Evolutionary conservation across 2,888 invertebrate species (phyloP).

Genomic region (Trissolcus japonicus): DNA sequence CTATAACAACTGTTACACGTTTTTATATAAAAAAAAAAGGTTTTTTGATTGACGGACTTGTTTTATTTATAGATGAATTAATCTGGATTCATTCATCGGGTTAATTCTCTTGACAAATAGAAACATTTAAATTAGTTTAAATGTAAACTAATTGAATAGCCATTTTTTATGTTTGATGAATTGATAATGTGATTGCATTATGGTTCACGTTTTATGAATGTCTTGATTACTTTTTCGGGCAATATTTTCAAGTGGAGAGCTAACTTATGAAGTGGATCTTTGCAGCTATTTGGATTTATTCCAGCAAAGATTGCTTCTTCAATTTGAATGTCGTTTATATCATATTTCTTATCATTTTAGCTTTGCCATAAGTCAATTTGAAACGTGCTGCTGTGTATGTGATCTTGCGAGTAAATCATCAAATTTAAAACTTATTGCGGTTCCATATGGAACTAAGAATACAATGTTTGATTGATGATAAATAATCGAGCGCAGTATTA

Average conservation of each 20-base stretch:
- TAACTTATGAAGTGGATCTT: slow-evolving; percentile 28
- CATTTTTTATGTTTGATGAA: slow-evolving; percentile 21
- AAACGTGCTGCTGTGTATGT: slow-evolving; percentile 59
- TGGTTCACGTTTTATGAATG: slow-evolving; percentile 19
- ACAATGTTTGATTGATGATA: slow-evolving; percentile 9
- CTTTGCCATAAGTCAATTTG: slow-evolving; percentile 65
- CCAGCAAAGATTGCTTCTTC: slow-evolving; percentile 39
- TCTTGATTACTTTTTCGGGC: slow-evolving; percentile 31
- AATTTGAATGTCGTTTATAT: slow-evolving; percentile 59
- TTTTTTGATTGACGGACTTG: too few species aligned
- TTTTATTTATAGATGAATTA: too few species aligned
- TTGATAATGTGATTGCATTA: slow-evolving; percentile 15
- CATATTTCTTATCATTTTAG: slow-evolving; percentile 63
- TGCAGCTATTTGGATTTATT: slow-evolving; percentile 39
- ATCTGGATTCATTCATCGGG: too few species aligned
- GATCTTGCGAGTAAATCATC: slow-evolving; percentile 23
- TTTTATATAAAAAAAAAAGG: slow-evolving; percentile 32
- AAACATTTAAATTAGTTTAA: too few species aligned
- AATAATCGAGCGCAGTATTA: not conserved
- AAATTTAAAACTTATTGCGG: slow-evolving; percentile 10
- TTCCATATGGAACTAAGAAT: slow-evolving; percentile 1
- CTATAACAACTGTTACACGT: slow-evolving; percentile 31
- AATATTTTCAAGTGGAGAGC: slow-evolving; percentile 31
- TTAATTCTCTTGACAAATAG: too few species aligned
- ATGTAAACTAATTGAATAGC: too few species aligned